phyloP scores from a whole-genome alignment of 2,888 invertebrate species.

The Amphipoea oculea region DNA sequence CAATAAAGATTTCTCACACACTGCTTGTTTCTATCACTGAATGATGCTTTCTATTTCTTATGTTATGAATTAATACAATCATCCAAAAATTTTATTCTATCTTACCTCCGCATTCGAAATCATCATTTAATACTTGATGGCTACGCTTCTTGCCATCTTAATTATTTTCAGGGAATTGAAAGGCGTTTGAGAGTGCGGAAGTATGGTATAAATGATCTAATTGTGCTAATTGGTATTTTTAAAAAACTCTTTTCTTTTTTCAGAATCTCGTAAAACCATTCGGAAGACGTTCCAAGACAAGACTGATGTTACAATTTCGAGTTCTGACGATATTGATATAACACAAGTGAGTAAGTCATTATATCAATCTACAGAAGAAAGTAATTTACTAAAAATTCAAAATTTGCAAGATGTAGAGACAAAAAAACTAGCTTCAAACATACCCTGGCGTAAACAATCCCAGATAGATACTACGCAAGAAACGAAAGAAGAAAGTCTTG shows the following conservation, averaged over 20 bases:
- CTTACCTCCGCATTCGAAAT: neutral
- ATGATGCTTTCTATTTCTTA: slow-evolving; percentile 7
- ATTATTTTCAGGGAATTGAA: neutral
- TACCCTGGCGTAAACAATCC: slow-evolving; percentile 83
- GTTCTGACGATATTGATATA: slow-evolving; percentile 67
- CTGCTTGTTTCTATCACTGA: slow-evolving; percentile 8
- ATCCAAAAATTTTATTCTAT: neutral
- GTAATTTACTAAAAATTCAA: slow-evolving; percentile 81
- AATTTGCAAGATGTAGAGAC: slow-evolving; percentile 78
- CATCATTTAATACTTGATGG: neutral
- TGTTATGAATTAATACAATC: neutral
- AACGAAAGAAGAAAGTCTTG: slow-evolving; percentile 66
- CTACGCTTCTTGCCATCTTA: neutral
- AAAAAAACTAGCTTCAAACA: slow-evolving; percentile 71
- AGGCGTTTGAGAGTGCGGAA: neutral
- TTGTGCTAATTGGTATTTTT: neutral
- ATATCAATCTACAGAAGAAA: slow-evolving; percentile 84
- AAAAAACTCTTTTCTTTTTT: slow-evolving; percentile 41
- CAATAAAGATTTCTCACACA: neutral
- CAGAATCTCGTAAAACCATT: slow-evolving; percentile 79
- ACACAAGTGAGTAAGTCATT: slow-evolving; percentile 69
- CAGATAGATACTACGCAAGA: slow-evolving; percentile 62
- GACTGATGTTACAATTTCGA: slow-evolving; percentile 70
- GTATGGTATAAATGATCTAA: neutral
- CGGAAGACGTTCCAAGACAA: slow-evolving; percentile 78